Evolutionary conservation across 2,113 vertebrate species (phyloP).

Genomic region (Tragelaphus strepsiceros): DNA sequence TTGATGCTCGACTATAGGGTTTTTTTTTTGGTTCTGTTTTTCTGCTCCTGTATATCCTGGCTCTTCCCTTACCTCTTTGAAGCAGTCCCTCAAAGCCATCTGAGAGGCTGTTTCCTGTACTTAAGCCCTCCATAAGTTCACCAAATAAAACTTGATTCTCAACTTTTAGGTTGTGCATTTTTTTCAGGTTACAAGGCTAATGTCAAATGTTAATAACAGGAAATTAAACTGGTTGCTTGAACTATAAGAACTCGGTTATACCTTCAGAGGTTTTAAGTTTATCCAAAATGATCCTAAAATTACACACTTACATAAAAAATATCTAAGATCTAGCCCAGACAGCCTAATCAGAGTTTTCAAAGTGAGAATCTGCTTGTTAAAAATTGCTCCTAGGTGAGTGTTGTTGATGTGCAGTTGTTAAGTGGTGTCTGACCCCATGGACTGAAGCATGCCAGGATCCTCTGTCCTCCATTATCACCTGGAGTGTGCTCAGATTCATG

Average conservation of each 20-base stretch:
- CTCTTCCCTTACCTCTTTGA: not conserved
- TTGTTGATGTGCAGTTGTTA: not conserved
- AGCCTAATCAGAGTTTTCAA: not conserved
- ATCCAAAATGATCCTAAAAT: not conserved
- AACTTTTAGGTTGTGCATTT: not conserved
- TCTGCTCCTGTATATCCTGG: not conserved
- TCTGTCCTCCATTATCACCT: not conserved
- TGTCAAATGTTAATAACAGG: not conserved
- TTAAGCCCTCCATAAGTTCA: not conserved
- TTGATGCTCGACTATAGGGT: not conserved
- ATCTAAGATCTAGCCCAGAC: not conserved
- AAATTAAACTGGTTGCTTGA: not conserved
- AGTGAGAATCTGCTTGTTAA: not conserved
- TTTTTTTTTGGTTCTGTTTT: not conserved
- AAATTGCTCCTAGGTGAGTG: not conserved
- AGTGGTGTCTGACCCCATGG: not conserved
- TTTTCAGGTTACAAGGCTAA: not conserved
- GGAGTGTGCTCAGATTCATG: not conserved
- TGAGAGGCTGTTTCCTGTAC: not conserved
- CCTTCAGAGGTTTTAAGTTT: not conserved
- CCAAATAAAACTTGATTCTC: not conserved
- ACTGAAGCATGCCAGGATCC: not conserved
- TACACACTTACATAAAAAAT: not conserved
- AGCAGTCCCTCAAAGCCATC: not conserved
- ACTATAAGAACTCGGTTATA: not conserved